phyloP scores from a whole-genome alignment of 2,113 vertebrate species.

The Seriola dumerili region DNA sequence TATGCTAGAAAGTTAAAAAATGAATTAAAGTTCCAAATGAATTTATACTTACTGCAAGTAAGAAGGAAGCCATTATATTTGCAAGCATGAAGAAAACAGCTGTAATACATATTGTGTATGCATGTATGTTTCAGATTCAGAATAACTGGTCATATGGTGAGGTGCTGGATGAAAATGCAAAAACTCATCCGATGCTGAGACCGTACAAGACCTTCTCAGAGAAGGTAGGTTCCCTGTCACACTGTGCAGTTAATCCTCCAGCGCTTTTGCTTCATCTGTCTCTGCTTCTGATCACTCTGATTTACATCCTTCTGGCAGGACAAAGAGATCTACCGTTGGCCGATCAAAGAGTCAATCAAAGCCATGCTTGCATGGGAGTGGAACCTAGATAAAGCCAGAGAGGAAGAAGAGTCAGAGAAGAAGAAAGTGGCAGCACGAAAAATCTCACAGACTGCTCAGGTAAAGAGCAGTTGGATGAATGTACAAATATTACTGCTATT shows the following conservation, averaged over 20 bases:
- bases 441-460: conserved; percentile 94
- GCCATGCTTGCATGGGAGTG: conserved; percentile 97
- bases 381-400: conserved; percentile 92
- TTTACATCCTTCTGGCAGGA: conserved; percentile 81
- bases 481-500: background rate
- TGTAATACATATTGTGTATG: conserved; percentile 1
- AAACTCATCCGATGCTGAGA: conserved; percentile 93
- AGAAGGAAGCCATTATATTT: background rate
- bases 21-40: background rate
- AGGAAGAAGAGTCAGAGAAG: conserved; percentile 92
- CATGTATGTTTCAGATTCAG: conserved; percentile 86
- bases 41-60: background rate
- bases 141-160: conserved; percentile 96
- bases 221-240: conserved; percentile 84
- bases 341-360: conserved; percentile 95
- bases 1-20: background rate
- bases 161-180: conserved; percentile 90
- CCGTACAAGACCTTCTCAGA: conserved; percentile 97
- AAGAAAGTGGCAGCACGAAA: conserved; percentile 89
- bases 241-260: background rate
- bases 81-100: background rate
- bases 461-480: conserved; percentile 49
- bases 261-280: background rate
- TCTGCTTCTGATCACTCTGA: background rate
- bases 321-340: conserved; percentile 97